These are phyloP conservation scores for Cantharis nigra DNA, from an alignment of 2,888 invertebrate species.

Conservation along the genomic window DNA sequence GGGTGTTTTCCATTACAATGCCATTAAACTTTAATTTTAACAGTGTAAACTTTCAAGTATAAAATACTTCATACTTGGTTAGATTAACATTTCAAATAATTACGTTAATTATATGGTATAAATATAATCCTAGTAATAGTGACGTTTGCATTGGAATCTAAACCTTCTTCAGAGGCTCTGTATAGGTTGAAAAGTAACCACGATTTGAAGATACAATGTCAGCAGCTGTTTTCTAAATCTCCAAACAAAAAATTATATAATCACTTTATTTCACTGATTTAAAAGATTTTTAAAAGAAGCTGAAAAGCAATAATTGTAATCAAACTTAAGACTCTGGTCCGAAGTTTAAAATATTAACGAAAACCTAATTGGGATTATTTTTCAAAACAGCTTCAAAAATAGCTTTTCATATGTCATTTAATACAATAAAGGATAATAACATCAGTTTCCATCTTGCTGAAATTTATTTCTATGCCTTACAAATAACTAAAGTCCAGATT, in stretches of 20 bases:
- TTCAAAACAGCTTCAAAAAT: no score
- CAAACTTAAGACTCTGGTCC: no score
- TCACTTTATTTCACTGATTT: no score
- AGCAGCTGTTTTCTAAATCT: not conserved
- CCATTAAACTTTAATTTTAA: conserved; percentile 5
- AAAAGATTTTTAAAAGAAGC: no score
- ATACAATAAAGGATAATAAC: not conserved
- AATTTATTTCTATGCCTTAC: not conserved
- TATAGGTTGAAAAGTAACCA: not conserved
- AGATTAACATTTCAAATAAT: not conserved
- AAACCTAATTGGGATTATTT: no score
- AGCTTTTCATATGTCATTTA: not conserved
- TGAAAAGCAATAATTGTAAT: no score
- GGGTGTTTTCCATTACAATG: conserved; percentile 3
- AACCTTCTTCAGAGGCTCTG: not conserved
- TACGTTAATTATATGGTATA: not conserved
- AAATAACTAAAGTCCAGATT: not conserved
- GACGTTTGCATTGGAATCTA: not conserved
- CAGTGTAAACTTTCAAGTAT: not conserved
- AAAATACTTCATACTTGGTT: not conserved
- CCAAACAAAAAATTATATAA: not conserved
- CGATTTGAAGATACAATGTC: not conserved
- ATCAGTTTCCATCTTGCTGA: not conserved
- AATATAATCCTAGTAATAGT: not conserved
- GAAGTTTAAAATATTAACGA: no score